These are phyloP conservation scores for Agonopterix heracliana DNA, from an alignment of 2,888 invertebrate species.

Conservation along the genomic window DNA sequence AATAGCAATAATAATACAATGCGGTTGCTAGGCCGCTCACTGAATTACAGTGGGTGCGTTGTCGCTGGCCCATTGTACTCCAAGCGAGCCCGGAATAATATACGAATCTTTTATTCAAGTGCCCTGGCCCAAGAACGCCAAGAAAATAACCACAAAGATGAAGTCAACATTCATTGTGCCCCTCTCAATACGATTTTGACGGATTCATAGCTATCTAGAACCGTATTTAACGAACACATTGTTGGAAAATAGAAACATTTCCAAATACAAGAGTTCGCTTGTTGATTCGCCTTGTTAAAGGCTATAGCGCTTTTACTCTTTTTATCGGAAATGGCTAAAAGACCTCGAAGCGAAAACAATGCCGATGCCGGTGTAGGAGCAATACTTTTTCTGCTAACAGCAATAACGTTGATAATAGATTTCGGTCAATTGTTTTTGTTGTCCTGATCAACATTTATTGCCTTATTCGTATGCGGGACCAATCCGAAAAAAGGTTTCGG, in stretches of 20 bases:
- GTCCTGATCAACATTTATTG: slow-evolving; percentile 64
- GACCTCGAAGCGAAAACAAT: background rate
- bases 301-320: background rate
- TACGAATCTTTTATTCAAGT: slow-evolving; percentile 74
- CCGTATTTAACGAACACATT: slow-evolving; percentile 36
- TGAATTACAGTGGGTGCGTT: slow-evolving; percentile 61
- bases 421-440: slow-evolving; percentile 59
- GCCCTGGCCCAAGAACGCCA: slow-evolving; percentile 57
- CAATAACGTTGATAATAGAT: slow-evolving; percentile 51
- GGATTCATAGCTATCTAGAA: slow-evolving; percentile 38
- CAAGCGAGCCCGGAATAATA: slow-evolving; percentile 55
- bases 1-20: slow-evolving; percentile 31
- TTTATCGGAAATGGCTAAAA: background rate
- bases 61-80: slow-evolving; percentile 60
- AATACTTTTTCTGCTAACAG: slow-evolving; percentile 31
- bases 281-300: too few relatives aligned
- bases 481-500: slow-evolving; percentile 53
- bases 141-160: slow-evolving; percentile 65
- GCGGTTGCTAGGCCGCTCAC: slow-evolving; percentile 49
- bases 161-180: slow-evolving; percentile 64
- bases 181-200: slow-evolving; percentile 62
- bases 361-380: background rate
- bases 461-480: slow-evolving; percentile 65
- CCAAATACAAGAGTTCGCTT: too few relatives aligned
- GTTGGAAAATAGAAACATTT: slow-evolving; percentile 12